Evolutionary conservation across 2,888 invertebrate species (phyloP).

Genomic region (Cordilura impudica): DNA sequence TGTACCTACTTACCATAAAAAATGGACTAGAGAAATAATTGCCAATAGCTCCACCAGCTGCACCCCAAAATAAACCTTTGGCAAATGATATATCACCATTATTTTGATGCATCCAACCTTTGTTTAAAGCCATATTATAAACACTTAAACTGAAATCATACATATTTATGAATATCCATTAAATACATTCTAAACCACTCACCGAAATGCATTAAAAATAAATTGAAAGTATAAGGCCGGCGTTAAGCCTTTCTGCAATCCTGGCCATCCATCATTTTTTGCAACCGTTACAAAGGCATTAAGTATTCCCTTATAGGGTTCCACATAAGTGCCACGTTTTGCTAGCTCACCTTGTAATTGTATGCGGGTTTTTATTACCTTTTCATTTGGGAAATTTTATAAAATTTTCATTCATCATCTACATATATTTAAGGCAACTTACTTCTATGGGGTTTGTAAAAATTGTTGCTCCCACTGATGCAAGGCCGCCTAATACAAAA

Average conservation of each 20-base stretch:
- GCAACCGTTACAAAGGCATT: constrained; percentile 89
- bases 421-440: constrained; percentile 38
- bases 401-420: constrained; percentile 6
- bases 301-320: constrained; percentile 86
- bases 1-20: constrained; percentile 82
- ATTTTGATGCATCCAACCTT: constrained; percentile 80
- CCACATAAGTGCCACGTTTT: constrained; percentile 84
- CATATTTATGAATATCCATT: background rate
- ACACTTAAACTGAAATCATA: constrained; percentile 82
- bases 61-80: constrained; percentile 85
- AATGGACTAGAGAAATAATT: constrained; percentile 91
- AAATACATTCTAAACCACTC: background rate
- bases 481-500: constrained; percentile 82
- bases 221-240: constrained; percentile 94
- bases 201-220: constrained; percentile 86
- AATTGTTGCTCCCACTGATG: constrained; percentile 89
- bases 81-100: constrained; percentile 83
- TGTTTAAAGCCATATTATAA: constrained; percentile 85
- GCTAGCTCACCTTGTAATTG: constrained; percentile 92
- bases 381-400: background rate
- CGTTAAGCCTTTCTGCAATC: constrained; percentile 88
- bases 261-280: constrained; percentile 87
- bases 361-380: constrained; percentile 88
- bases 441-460: constrained; percentile 91
- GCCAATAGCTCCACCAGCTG: constrained; percentile 87